These are phyloP conservation scores for Gymnoscopelus microlampas DNA, from an alignment of 2,797 vertebrate genomes.

Conservation along the genomic window DNA sequence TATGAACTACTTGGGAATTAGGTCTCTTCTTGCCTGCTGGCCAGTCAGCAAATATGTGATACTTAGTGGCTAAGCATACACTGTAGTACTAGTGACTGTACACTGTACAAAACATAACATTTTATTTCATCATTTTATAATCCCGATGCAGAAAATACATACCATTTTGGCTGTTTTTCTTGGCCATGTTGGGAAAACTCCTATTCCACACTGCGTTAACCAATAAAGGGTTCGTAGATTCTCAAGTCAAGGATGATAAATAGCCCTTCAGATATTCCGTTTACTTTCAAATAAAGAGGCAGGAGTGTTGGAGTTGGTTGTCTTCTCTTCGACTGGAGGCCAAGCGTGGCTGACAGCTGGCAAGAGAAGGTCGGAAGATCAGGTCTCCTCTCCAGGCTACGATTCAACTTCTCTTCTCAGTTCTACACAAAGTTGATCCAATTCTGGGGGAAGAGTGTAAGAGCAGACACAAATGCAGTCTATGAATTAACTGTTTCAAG, in stretches of 20 bases:
- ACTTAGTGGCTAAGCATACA: too few relatives aligned
- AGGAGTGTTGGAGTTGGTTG: background rate
- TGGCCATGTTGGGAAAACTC: conserved; percentile 74
- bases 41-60: too few relatives aligned
- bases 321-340: conserved; percentile 36
- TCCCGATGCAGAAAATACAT: conserved; percentile 31
- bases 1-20: background rate
- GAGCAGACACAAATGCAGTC: background rate
- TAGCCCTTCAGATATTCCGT: conserved; percentile 18
- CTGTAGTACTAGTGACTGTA: too few relatives aligned
- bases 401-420: conserved; percentile 40
- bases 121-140: background rate
- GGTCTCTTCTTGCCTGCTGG: background rate
- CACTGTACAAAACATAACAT: background rate
- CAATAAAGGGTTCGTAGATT: conserved; percentile 14
- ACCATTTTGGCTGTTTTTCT: conserved; percentile 83
- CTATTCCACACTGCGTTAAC: conserved; percentile 29
- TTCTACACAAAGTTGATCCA: conserved; percentile 38
- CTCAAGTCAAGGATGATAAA: conserved; percentile 6
- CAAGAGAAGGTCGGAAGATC: conserved; percentile 51
- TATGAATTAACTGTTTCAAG: background rate
- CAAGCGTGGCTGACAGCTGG: conserved; percentile 56
- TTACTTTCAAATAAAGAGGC: conserved; percentile 25
- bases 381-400: conserved; percentile 54
- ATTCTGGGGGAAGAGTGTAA: conserved; percentile 41